These are phyloP conservation scores for Pinna nobilis DNA, from an alignment of 1,140 invertebrate genomes.

Conservation along the genomic window DNA sequence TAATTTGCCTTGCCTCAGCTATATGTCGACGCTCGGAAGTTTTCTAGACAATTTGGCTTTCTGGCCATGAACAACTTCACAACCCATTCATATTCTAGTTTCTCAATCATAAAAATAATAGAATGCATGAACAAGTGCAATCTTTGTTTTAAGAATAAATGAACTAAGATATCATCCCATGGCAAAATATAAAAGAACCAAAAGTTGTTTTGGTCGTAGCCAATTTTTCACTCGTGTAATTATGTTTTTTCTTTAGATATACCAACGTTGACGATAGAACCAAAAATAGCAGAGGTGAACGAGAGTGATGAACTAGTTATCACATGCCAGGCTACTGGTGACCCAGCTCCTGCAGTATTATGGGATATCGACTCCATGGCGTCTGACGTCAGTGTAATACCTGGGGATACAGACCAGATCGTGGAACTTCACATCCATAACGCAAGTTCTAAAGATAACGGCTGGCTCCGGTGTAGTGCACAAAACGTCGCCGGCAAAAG, in stretches of 20 bases:
- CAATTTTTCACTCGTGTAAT: background rate
- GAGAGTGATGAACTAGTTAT: conserved; percentile 10
- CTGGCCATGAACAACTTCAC: no score
- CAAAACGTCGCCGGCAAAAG: conserved; percentile 40
- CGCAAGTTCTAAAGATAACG: conserved; percentile 39
- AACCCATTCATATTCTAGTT: background rate
- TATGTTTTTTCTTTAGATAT: conserved; percentile 19
- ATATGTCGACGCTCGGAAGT: no score
- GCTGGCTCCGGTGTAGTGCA: conserved; percentile 37
- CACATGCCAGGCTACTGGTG: conserved; percentile 29
- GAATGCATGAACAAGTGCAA: no score
- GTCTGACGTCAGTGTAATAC: conserved; percentile 26
- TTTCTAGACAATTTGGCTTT: no score
- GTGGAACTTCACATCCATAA: conserved; percentile 29
- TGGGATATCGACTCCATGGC: conserved; percentile 33
- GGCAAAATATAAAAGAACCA: no score
- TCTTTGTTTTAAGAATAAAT: no score
- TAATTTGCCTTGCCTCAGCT: no score
- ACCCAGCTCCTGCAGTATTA: conserved; percentile 30
- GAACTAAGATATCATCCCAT: no score
- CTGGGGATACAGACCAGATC: background rate
- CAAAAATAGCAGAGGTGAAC: conserved; percentile 15
- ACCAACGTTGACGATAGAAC: conserved; percentile 28
- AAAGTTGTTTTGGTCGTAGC: no score
- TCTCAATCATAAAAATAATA: background rate